Conservation (phyloP, 1,140 invertebrate species). For the Ceratitis capitata region DNA sequence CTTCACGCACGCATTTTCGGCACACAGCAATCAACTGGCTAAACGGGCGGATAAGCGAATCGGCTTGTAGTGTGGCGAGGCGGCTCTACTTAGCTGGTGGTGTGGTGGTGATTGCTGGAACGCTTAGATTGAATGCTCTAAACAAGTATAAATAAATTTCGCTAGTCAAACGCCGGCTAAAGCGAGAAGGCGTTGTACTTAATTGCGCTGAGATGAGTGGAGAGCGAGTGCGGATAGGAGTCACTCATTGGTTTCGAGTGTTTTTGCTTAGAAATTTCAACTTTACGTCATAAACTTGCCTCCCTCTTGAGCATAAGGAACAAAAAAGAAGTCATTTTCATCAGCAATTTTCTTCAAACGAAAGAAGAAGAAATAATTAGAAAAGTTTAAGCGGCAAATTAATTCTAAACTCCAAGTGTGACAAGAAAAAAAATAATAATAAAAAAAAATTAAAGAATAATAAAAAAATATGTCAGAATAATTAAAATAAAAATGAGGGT, state of each 20-base stretch:
- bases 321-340: neutral
- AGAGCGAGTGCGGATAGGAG: neutral
- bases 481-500: too few species aligned
- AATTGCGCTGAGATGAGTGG: neutral
- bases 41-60: neutral
- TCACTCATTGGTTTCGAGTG: neutral
- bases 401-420: neutral
- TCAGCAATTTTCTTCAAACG: neutral
- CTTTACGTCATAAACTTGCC: too few species aligned
- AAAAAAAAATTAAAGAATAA: too few species aligned
- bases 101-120: too few species aligned
- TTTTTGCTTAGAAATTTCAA: neutral
- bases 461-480: too few species aligned
- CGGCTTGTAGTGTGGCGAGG: neutral
- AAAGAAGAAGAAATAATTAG: constrained; percentile 15
- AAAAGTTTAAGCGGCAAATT: neutral
- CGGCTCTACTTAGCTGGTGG: too few species aligned
- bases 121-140: neutral
- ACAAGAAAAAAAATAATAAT: neutral
- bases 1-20: constrained; percentile 30
- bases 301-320: neutral
- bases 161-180: neutral
- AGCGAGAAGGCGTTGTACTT: neutral
- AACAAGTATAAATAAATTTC: neutral
- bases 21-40: constrained; percentile 28